Percentiles rank a stretch among this genome's conserved stretches.
These are phyloP conservation scores for Hephaestus fuliginosus DNA, from an alignment of 2,797 vertebrate species.

Conservation along the genomic window DNA sequence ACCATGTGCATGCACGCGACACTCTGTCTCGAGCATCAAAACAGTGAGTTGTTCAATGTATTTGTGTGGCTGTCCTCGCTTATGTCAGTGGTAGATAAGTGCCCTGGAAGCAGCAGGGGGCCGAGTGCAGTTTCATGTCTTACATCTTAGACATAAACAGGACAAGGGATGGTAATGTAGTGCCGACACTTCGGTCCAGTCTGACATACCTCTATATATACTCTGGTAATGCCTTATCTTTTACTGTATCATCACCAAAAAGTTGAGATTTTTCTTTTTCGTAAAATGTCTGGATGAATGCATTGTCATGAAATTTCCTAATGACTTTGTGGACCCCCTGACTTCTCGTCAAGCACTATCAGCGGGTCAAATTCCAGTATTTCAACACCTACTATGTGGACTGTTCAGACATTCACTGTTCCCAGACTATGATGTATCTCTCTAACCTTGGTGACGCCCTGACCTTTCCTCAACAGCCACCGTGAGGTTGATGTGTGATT, in stretches of 20 bases:
- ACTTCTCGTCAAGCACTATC: background rate
- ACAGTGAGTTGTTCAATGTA: slow-evolving; percentile 4
- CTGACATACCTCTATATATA: background rate
- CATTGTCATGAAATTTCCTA: background rate
- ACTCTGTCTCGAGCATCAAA: background rate
- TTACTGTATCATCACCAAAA: background rate
- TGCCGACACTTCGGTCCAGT: background rate
- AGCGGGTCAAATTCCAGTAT: background rate
- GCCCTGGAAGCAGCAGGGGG: background rate
- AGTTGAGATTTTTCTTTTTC: background rate
- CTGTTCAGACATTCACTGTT: background rate
- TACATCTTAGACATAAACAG: background rate
- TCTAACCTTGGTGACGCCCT: background rate
- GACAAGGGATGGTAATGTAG: background rate
- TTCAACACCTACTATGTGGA: background rate
- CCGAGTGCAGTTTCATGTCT: background rate
- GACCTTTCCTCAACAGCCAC: background rate
- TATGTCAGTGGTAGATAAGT: background rate
- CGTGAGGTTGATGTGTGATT: background rate
- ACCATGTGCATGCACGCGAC: background rate
- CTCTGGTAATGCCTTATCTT: background rate
- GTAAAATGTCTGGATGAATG: background rate
- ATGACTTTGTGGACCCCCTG: background rate
- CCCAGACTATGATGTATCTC: background rate
- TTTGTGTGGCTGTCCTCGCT: slow-evolving; percentile 18